These are phyloP conservation scores for Micromesistius poutassou DNA, from an alignment of 2,797 vertebrate species.

Conservation along the genomic window DNA sequence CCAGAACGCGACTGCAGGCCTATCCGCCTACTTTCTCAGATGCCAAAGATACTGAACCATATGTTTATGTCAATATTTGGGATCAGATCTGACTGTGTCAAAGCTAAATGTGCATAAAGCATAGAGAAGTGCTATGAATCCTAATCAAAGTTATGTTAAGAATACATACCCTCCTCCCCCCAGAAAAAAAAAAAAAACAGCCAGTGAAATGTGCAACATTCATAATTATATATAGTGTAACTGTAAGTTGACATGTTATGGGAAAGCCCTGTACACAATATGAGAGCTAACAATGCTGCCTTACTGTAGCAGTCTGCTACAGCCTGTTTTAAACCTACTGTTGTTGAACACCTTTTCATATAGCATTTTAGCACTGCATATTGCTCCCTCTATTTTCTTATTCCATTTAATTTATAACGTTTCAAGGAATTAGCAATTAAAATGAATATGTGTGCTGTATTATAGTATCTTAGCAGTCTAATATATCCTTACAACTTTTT, in stretches of 20 bases:
- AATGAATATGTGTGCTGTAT: neutral
- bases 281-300: neutral
- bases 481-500: neutral
- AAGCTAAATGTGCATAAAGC: neutral
- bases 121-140: neutral
- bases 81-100: neutral
- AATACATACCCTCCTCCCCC: neutral
- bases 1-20: neutral
- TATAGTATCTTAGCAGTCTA: neutral
- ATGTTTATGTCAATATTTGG: too few species aligned
- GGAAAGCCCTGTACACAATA: neutral
- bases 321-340: neutral
- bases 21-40: neutral
- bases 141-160: neutral
- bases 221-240: neutral
- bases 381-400: neutral
- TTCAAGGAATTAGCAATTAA: neutral
- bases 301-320: neutral
- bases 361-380: neutral
- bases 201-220: neutral
- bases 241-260: neutral
- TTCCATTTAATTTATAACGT: neutral
- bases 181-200: too few species aligned
- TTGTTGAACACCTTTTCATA: neutral
- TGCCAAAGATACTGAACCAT: slow-evolving; percentile 2